phyloP scores from a whole-genome alignment of 2,797 vertebrate species.

The Gymnoscopelus braueri region DNA sequence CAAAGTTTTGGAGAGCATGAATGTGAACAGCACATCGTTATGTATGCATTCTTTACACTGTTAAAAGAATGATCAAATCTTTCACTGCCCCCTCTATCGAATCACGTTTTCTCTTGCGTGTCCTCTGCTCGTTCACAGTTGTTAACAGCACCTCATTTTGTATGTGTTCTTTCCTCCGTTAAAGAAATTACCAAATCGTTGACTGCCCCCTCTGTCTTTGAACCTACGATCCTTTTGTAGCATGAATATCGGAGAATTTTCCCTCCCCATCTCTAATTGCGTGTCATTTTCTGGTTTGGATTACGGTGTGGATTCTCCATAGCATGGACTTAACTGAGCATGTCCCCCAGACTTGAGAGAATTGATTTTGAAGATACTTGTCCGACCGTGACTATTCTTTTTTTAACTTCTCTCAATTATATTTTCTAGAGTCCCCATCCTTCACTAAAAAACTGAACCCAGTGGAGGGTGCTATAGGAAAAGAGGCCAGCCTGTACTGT shows the following conservation, averaged over 20 bases:
- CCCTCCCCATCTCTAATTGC: neutral
- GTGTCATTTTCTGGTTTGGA: neutral
- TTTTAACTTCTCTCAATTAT: slow-evolving; percentile 70
- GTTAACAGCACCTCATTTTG: slow-evolving; percentile 22
- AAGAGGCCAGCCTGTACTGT: slow-evolving; percentile 90
- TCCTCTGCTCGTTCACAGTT: neutral
- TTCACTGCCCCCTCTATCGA: neutral
- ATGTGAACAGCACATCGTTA: slow-evolving; percentile 24
- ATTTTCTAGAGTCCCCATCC: slow-evolving; percentile 88
- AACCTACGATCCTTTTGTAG: neutral
- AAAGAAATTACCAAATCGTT: neutral
- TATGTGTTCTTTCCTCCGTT: slow-evolving; percentile 1
- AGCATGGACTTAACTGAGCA: slow-evolving; percentile 54
- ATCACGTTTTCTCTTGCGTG: too few relatives aligned
- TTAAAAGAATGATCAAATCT: slow-evolving; percentile 4
- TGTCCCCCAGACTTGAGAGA: slow-evolving; percentile 16
- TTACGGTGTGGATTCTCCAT: slow-evolving; percentile 17
- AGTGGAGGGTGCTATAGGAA: slow-evolving; percentile 87
- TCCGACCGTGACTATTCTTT: slow-evolving; percentile 4
- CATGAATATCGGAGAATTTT: slow-evolving; percentile 26
- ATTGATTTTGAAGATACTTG: slow-evolving; percentile 13
- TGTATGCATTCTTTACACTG: neutral
- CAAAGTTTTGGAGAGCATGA: slow-evolving; percentile 32
- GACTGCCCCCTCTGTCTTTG: neutral
- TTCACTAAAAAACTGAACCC: slow-evolving; percentile 88